These are phyloP conservation scores for Drosophila carrolli DNA, from an alignment of 1,140 invertebrate species.

Conservation along the genomic window DNA sequence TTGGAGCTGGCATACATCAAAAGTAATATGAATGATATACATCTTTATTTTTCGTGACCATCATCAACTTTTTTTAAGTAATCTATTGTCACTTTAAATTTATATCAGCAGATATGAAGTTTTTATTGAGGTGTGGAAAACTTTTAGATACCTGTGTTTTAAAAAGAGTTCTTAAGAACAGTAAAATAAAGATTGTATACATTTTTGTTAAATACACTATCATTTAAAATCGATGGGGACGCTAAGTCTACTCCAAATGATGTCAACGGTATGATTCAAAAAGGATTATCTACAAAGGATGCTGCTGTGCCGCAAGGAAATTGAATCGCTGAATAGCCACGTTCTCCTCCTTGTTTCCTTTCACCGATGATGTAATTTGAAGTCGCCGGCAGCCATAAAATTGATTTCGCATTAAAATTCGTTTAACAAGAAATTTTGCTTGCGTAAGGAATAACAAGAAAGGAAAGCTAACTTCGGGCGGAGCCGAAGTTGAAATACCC, in stretches of 20 bases:
- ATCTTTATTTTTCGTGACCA: no score
- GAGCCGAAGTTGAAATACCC: no score
- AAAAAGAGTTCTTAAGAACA: no score
- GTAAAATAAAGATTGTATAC: no score
- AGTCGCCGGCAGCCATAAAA: constrained; percentile 25
- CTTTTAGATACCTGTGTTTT: no score
- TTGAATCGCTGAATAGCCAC: neutral
- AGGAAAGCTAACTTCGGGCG: no score
- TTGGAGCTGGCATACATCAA: neutral
- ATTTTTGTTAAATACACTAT: neutral
- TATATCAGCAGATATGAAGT: no score
- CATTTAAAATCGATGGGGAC: neutral
- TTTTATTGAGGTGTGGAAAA: no score
- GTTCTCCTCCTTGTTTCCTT: neutral
- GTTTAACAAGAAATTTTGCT: constrained; percentile 38
- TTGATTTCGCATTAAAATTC: constrained; percentile 68
- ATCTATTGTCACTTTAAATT: no score
- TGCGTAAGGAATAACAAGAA: constrained; percentile 3
- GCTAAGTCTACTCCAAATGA: constrained; percentile 3
- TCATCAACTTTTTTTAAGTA: no score
- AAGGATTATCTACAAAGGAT: constrained; percentile 28
- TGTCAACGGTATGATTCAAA: constrained; percentile 24
- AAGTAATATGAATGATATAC: no score
- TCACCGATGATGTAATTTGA: constrained; percentile 56
- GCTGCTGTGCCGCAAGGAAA: constrained; percentile 20